phyloP scores from a whole-genome alignment of 2,113 vertebrate species.

The Corythornis vintsioides region DNA sequence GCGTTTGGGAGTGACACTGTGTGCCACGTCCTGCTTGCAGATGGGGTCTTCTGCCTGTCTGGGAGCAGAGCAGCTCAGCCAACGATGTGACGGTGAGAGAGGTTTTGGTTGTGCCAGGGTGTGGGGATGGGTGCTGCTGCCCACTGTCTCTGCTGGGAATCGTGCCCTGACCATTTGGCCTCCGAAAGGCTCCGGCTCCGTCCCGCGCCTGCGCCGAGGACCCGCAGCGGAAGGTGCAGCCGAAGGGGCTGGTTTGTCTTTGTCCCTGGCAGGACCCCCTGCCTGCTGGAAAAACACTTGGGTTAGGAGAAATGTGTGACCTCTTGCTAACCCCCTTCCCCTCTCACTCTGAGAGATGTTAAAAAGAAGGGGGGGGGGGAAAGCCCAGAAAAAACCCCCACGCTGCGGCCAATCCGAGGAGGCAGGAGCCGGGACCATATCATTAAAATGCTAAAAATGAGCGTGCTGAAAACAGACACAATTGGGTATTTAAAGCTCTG shows the following conservation, averaged over 20 bases:
- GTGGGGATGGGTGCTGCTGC: background rate
- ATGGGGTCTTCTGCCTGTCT: rapidly evolving
- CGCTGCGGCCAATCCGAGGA: background rate
- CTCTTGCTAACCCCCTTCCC: slow-evolving; percentile 57
- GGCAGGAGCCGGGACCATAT: slow-evolving; percentile 22
- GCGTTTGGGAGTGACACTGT: background rate
- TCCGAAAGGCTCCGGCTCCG: rapidly evolving
- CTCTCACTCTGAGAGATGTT: background rate
- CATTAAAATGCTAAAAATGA: slow-evolving; percentile 72
- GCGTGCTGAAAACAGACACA: slow-evolving; percentile 63
- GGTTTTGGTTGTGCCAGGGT: background rate
- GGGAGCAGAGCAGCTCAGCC: rapidly evolving
- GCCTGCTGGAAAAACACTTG: slow-evolving; percentile 59
- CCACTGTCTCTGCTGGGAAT: background rate
- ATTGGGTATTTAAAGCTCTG: slow-evolving; percentile 61
- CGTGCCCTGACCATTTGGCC: background rate
- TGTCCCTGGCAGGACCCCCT: slow-evolving; percentile 24
- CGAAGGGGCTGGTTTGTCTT: background rate
- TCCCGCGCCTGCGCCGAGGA: background rate
- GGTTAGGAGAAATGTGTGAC: slow-evolving; percentile 57
- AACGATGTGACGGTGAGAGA: background rate
- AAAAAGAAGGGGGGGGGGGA: background rate
- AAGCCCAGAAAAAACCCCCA: background rate
- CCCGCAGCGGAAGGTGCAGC: background rate
- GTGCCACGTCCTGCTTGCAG: background rate